Evolutionary conservation across 2,113 vertebrate genomes (phyloP), one percentile per base, ranked within the genome.

Genomic region (Datnioides undecimradiatus): DNA sequence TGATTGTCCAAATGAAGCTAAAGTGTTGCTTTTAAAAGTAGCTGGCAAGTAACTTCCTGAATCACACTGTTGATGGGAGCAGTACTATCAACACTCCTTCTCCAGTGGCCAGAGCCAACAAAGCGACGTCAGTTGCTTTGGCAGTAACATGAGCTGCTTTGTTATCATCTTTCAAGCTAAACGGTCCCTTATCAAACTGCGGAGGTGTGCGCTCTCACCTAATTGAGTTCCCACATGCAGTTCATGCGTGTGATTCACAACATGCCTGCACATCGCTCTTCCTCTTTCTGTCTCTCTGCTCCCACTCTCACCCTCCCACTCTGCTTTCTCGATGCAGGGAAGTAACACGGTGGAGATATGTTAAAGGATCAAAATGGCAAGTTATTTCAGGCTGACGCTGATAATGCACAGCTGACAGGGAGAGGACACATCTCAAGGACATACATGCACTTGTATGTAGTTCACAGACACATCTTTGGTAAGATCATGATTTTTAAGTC

Each of bases 171-270:
- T 38, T 59, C 59, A 73, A 0, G 10, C 67, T 57, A 73, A 81
- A 79, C 33, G 49, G 45, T 79, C 71, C 59, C 77, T 70, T 68
- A 79, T 81, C 79, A 89, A 81, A 70, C 52, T 17, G 71, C 17
- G 64, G 82, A 48, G 49, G 84, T 70, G 78, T 55, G 33, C 17
- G 7, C 70, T 23, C 59, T 62, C 55, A 45, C 71, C 67, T 79
- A 80, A 84, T 80, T 62, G 82, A 76, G 62, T 66, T 68, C 70
- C 64, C 4, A 38, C 65, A 80, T 78, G 73, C 80, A 83, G 78
- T 87, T 84, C 82, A 83, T 29, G 45, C 6, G 6, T 67, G 82
- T 70, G 64, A 62, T 76, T 88, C 43, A 85, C 62, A 82, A 82
- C 82, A 74, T 81, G 67, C 57, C 57, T 71, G 52, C 70, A 68